Conservation (phyloP, 2,113 vertebrate species). For the Pongo abelii region DNA sequence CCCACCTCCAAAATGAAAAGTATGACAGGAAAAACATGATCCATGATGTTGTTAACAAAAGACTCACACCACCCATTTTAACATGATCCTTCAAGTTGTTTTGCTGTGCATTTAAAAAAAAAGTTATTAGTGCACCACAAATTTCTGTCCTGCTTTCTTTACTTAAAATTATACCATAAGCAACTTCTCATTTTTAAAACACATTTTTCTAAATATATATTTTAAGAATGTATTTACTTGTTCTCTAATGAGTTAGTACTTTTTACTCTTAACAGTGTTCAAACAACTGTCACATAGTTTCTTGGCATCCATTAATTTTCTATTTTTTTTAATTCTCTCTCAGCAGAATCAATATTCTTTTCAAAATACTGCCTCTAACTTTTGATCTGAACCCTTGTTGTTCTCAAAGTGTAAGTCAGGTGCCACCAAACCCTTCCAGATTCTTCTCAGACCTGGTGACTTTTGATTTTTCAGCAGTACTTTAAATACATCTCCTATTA, state of each 20-base stretch:
- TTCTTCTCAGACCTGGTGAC: background rate
- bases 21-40: background rate
- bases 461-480: background rate
- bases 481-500: background rate
- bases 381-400: background rate
- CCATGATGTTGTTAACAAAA: background rate
- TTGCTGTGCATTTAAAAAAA: background rate
- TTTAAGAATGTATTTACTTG: background rate
- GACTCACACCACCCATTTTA: background rate
- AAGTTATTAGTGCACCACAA: background rate
- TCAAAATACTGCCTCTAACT: background rate
- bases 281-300: background rate
- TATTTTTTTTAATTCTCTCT: background rate
- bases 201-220: background rate
- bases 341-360: background rate
- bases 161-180: background rate
- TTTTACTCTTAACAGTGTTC: background rate
- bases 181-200: background rate
- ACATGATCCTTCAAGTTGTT: background rate
- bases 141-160: background rate
- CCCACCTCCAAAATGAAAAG: background rate
- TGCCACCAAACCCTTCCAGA: background rate
- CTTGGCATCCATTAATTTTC: background rate
- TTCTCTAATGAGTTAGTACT: background rate
- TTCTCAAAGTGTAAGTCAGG: background rate